Conservation (phyloP, 2,888 invertebrate species). For the Drosophila recens region DNA sequence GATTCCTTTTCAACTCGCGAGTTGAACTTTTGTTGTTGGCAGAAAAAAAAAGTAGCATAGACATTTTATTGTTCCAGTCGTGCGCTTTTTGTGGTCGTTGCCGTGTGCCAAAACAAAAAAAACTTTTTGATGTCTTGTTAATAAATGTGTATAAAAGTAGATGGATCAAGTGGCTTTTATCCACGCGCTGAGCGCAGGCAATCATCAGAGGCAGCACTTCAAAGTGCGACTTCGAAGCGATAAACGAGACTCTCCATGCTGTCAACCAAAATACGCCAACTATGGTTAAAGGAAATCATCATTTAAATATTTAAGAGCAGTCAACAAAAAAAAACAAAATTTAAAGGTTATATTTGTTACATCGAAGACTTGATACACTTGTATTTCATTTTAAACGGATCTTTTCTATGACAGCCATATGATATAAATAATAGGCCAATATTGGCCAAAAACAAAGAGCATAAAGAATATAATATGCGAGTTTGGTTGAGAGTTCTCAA, state of each 20-base stretch:
- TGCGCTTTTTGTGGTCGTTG: slow-evolving; percentile 14
- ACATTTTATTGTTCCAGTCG: slow-evolving; percentile 40
- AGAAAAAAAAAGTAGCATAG: slow-evolving; percentile 26
- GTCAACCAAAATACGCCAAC: slow-evolving; percentile 17
- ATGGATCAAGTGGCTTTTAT: slow-evolving; percentile 26
- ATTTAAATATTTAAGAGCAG: slow-evolving; percentile 14
- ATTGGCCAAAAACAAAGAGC: too few species aligned
- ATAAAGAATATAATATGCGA: too few species aligned
- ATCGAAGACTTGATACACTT: background rate
- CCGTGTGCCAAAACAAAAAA: slow-evolving; percentile 4
- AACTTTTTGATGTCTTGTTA: slow-evolving; percentile 36
- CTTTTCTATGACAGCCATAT: background rate
- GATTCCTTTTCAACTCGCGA: slow-evolving; percentile 34
- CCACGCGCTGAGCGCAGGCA: slow-evolving; percentile 27
- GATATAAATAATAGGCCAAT: background rate
- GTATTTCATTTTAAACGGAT: background rate
- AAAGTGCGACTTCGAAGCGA: slow-evolving; percentile 3
- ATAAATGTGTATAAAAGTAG: slow-evolving; percentile 27
- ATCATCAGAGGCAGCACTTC: slow-evolving; percentile 21
- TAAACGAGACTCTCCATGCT: slow-evolving; percentile 3
- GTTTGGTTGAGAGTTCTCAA: too few species aligned
- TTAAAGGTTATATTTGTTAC: background rate
- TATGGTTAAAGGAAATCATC: slow-evolving; percentile 29
- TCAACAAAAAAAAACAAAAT: background rate
- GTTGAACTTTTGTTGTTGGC: slow-evolving; percentile 16